A percentile compares a stretch with the other conserved stretches of the same genome.
phyloP scores from a whole-genome alignment of 2,888 invertebrate genomes.

The Acanthococcus lagerstroemiae region DNA sequence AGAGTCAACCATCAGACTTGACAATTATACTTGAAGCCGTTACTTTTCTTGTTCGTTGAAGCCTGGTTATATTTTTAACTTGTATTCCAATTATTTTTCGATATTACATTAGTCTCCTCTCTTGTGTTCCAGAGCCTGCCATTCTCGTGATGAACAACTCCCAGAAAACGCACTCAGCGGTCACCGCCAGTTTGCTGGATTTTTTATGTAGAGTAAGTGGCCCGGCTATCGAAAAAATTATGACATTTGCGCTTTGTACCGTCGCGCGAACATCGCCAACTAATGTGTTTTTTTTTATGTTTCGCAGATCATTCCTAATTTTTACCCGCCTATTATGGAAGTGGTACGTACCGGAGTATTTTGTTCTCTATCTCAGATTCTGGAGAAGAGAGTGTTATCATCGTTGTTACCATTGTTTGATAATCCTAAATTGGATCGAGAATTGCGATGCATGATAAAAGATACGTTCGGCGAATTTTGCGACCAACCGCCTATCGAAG shows the following conservation, averaged over 20 bases:
- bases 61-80: too few relatives aligned
- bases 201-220: constrained; percentile 68
- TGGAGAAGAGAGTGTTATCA: constrained; percentile 85
- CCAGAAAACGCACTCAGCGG: constrained; percentile 80
- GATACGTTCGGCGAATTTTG: constrained; percentile 90
- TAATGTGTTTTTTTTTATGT: constrained; percentile 35
- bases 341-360: constrained; percentile 72
- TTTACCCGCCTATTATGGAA: constrained; percentile 66
- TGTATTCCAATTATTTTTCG: background rate
- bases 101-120: background rate
- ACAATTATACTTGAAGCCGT: too few relatives aligned
- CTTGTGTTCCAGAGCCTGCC: constrained; percentile 60
- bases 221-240: too few relatives aligned
- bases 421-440: constrained; percentile 74
- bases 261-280: too few relatives aligned
- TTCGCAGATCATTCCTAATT: constrained; percentile 71
- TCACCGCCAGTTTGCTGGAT: constrained; percentile 79
- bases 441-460: constrained; percentile 69
- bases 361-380: constrained; percentile 70
- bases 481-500: constrained; percentile 41
- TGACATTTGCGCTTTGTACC: too few relatives aligned
- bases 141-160: constrained; percentile 90
- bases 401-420: constrained; percentile 77
- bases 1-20: too few relatives aligned
- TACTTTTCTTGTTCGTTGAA: too few relatives aligned